These are phyloP conservation scores for Thereva nobilitata DNA, from an alignment of 2,888 invertebrate species.

Conservation along the genomic window DNA sequence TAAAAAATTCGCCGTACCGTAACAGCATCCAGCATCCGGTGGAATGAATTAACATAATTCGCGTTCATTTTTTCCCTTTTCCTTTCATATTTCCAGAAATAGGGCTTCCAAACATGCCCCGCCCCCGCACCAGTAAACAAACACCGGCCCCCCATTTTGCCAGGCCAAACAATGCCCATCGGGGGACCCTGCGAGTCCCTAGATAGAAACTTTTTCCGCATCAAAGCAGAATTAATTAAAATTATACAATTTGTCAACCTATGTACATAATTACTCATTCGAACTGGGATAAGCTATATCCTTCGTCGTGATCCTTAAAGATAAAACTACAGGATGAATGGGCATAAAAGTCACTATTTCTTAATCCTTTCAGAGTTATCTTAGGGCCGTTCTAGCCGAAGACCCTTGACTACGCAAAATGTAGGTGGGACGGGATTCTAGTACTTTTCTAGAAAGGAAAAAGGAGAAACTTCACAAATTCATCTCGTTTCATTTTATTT, in stretches of 20 bases:
- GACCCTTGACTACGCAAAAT: too few relatives aligned
- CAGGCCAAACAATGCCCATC: constrained; percentile 24
- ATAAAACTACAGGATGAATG: constrained; percentile 6
- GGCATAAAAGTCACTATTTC: too few relatives aligned
- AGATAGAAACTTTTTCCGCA: constrained; percentile 33
- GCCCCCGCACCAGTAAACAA: constrained; percentile 17
- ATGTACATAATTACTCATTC: constrained; percentile 37
- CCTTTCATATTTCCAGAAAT: background rate
- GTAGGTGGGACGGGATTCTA: too few relatives aligned
- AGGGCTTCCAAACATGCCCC: constrained; percentile 8
- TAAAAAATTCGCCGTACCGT: constrained; percentile 35
- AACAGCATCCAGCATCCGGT: constrained; percentile 29
- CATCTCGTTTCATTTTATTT: constrained; percentile 6
- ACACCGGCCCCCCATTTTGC: constrained; percentile 10
- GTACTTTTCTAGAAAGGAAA: too few relatives aligned
- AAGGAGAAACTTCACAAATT: constrained; percentile 7
- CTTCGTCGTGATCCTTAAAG: constrained; percentile 22
- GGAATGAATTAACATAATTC: constrained; percentile 38
- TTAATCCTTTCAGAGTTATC: too few relatives aligned
- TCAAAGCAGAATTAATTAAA: constrained; percentile 36
- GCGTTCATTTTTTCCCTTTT: constrained; percentile 21
- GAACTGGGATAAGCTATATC: constrained; percentile 30
- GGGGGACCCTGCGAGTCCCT: constrained; percentile 30
- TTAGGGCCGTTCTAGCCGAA: too few relatives aligned
- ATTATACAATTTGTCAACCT: constrained; percentile 36